phyloP scores from a whole-genome alignment of 2,797 vertebrate species.

The Anguilla marmorata region DNA sequence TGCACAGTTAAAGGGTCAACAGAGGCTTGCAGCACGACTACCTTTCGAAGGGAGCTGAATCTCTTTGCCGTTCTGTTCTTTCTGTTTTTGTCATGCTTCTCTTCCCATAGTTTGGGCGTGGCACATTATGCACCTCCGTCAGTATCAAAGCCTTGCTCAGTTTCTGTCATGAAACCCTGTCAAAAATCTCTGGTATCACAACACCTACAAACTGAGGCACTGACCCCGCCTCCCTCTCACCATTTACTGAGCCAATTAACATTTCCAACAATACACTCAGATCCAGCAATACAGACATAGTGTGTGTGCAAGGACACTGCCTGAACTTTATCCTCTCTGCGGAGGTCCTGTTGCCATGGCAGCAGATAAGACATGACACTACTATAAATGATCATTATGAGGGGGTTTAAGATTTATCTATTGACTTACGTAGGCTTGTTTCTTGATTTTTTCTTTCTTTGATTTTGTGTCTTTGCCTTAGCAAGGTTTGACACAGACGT shows the following conservation, averaged over 20 bases:
- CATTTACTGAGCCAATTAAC: constrained; percentile 10
- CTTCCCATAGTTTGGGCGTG: neutral
- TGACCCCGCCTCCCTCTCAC: neutral
- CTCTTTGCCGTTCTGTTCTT: neutral
- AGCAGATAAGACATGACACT: neutral
- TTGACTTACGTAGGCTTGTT: neutral
- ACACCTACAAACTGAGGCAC: neutral
- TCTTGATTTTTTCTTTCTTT: neutral
- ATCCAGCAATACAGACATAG: neutral
- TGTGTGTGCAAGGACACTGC: neutral
- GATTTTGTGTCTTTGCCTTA: neutral
- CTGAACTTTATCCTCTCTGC: constrained; percentile 10
- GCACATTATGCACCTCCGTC: neutral
- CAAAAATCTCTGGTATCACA: neutral
- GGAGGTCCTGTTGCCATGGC: constrained; percentile 6
- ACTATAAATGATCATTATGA: constrained; percentile 17
- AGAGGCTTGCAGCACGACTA: too few relatives aligned
- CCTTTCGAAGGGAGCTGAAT: too few relatives aligned
- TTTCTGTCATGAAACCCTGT: neutral
- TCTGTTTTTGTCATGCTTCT: neutral
- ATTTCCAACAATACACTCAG: constrained; percentile 7
- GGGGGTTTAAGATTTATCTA: neutral
- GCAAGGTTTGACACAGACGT: neutral
- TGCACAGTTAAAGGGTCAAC: too few relatives aligned
- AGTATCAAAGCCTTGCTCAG: neutral